These are phyloP conservation scores for Chrysomallon squamiferum DNA, from an alignment of 1,140 invertebrate genomes.

Conservation along the genomic window DNA sequence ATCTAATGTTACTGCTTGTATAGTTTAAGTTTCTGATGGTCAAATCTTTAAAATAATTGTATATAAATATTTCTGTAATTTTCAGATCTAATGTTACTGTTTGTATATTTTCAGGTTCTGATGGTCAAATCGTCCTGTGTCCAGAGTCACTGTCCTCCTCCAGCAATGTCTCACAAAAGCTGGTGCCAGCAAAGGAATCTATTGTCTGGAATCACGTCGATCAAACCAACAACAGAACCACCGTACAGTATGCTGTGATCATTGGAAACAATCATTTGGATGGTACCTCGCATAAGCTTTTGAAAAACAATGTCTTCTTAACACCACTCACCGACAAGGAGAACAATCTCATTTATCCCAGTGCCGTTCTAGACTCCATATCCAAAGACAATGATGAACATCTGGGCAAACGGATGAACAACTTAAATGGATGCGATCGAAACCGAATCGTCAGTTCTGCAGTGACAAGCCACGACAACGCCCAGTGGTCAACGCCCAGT, in stretches of 20 bases:
- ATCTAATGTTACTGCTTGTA: too few species aligned
- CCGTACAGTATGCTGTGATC: slow-evolving; percentile 3
- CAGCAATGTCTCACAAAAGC: background rate
- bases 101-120: background rate
- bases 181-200: background rate
- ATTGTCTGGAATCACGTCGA: background rate
- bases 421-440: background rate
- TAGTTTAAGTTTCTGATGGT: too few species aligned
- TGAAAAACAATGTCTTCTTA: background rate
- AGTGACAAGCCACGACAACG: background rate
- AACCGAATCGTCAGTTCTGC: background rate
- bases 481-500: background rate
- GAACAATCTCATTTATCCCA: background rate
- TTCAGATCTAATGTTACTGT: too few species aligned
- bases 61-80: too few species aligned
- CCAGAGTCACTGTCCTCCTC: slow-evolving; percentile 1
- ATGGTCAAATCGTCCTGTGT: background rate
- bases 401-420: slow-evolving; percentile 1
- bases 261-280: background rate
- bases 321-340: background rate
- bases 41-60: too few species aligned
- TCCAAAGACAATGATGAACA: background rate
- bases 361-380: background rate
- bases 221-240: background rate
- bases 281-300: background rate